Evolutionary conservation across 2,797 vertebrate species (phyloP).

Genomic region (Pitangus sulphuratus): DNA sequence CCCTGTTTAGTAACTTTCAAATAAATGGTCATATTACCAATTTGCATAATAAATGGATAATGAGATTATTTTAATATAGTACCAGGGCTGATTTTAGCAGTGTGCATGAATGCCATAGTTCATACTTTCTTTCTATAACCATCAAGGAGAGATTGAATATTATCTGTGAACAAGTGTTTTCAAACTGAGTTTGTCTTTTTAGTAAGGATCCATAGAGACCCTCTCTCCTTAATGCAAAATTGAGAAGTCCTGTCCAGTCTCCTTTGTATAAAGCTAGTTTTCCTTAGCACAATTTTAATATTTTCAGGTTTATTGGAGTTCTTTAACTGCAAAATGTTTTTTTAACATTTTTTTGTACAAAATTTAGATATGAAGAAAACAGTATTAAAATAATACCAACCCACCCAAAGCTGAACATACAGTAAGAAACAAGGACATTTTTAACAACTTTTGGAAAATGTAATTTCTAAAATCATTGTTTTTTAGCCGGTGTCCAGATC

Average conservation of each 20-base stretch:
- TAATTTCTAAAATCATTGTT: rapidly evolving
- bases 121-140: neutral
- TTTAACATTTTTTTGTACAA: rapidly evolving
- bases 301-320: neutral
- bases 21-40: neutral
- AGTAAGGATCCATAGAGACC: neutral
- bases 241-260: neutral
- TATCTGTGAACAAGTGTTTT: neutral
- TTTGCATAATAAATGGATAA: neutral
- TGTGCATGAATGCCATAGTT: neutral
- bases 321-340: neutral
- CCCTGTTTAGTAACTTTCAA: neutral
- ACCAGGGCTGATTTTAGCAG: neutral
- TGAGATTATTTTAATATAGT: neutral
- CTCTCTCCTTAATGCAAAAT: neutral
- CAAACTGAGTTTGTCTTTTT: neutral
- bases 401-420: neutral
- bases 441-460: neutral
- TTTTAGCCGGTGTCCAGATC: neutral
- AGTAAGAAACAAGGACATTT: neutral
- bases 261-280: neutral
- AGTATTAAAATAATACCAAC: neutral
- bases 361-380: neutral
- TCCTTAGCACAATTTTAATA: neutral
- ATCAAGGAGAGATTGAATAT: neutral